Evolutionary conservation across 2,888 invertebrate genomes (phyloP).

Genomic region (Coenonympha glycerion): DNA sequence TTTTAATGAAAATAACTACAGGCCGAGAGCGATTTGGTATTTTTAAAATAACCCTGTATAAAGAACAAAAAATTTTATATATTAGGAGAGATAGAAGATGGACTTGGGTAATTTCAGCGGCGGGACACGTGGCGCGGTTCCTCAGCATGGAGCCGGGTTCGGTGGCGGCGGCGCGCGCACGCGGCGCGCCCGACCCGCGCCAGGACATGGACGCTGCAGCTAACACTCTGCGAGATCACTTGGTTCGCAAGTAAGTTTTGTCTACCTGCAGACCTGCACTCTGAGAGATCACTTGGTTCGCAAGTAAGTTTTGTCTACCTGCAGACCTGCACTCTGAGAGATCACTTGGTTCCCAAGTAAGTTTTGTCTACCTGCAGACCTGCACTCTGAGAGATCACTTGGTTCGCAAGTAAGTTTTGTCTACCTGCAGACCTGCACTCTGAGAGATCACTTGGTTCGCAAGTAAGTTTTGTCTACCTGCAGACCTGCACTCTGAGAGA

Average conservation of each 20-base stretch:
- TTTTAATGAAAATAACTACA: no score
- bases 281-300: conserved; percentile 54
- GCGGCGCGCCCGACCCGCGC: conserved; percentile 61
- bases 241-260: conserved; percentile 49
- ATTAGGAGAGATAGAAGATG: no score
- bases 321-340: conserved; percentile 56
- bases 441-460: no score
- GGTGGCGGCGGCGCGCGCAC: conserved; percentile 61
- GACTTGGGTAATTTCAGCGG: no score
- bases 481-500: no score
- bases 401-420: conserved; percentile 46
- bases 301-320: conserved; percentile 43
- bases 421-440: no score
- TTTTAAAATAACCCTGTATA: no score
- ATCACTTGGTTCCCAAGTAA: conserved; percentile 57
- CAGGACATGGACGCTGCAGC: conserved; percentile 59
- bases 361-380: no score
- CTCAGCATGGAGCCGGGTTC: conserved; percentile 94
- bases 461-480: not conserved
- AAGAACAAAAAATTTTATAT: no score
- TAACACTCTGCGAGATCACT: conserved; percentile 53
- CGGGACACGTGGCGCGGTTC: conserved; percentile 95
- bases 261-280: no score
- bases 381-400: conserved; percentile 58
- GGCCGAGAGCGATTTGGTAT: no score